A percentile compares a stretch with the other conserved stretches of the same genome.
These are phyloP conservation scores for Idaea aversata DNA, from an alignment of 2,888 invertebrate genomes.

Conservation along the genomic window DNA sequence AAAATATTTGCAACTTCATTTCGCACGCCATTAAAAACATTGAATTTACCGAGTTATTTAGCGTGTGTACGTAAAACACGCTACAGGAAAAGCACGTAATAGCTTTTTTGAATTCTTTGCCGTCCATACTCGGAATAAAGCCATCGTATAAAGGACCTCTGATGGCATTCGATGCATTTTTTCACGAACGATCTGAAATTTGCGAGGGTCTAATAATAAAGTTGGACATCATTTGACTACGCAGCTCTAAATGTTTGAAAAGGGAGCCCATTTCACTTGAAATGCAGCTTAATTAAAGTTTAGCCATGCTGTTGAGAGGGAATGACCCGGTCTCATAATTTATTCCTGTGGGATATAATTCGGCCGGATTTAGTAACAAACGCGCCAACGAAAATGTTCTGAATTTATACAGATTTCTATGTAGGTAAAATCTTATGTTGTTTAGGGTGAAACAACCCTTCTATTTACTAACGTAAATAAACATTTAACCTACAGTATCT, in stretches of 20 bases:
- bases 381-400: conserved; percentile 54
- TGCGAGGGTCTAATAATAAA: conserved; percentile 32
- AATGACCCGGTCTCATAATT: conserved; percentile 69
- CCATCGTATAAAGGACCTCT: conserved; percentile 39
- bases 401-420: conserved; percentile 47
- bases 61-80: conserved; percentile 38
- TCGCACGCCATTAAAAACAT: conserved; percentile 41
- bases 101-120: conserved; percentile 39
- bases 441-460: conserved; percentile 9
- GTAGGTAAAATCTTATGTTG: conserved; percentile 24
- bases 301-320: conserved; percentile 63
- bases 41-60: conserved; percentile 42
- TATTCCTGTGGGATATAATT: conserved; percentile 71
- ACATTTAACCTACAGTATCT: conserved; percentile 2
- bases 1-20: conserved; percentile 43
- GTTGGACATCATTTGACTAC: conserved; percentile 47
- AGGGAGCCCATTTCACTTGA: conserved; percentile 62
- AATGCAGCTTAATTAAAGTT: conserved; percentile 75
- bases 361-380: conserved; percentile 67
- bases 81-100: conserved; percentile 37
- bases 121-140: conserved; percentile 49
- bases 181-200: conserved; percentile 46
- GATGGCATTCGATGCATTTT: conserved; percentile 37
- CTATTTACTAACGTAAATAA: conserved; percentile 12
- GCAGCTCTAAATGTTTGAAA: conserved; percentile 62